phyloP scores from a whole-genome alignment of 2,113 vertebrate species.

The Pelvicachromis taeniatus region DNA sequence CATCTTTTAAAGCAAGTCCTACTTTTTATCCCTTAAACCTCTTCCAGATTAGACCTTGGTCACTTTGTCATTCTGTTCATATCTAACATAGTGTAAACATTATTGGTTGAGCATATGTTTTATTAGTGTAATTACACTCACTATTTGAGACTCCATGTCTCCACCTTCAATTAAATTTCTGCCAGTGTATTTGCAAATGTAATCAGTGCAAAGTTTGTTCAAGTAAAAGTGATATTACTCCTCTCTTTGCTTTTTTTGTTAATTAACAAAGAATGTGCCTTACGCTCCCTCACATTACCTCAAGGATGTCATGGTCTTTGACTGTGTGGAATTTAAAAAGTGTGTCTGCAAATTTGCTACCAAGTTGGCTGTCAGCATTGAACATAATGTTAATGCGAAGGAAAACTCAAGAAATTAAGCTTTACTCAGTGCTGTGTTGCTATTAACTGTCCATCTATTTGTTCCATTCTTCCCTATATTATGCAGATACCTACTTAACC shows the following conservation, averaged over 20 bases:
- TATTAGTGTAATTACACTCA: background rate
- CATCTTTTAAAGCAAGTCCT: background rate
- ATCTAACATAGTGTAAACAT: background rate
- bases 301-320: conserved; percentile 31
- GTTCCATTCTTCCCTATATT: background rate
- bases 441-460: background rate
- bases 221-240: conserved; percentile 7
- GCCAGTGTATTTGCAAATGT: conserved; percentile 23
- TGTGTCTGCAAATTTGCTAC: background rate
- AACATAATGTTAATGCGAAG: conserved; percentile 10
- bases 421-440: background rate
- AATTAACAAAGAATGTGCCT: conserved; percentile 27
- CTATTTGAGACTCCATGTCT: background rate
- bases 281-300: background rate
- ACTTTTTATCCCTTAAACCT: background rate
- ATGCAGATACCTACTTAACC: background rate
- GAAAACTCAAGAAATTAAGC: background rate
- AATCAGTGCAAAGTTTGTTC: conserved; percentile 30
- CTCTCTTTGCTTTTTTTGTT: background rate
- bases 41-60: background rate
- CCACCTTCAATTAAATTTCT: conserved; percentile 34
- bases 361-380: conserved; percentile 4
- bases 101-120: background rate
- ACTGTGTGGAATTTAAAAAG: conserved; percentile 44
- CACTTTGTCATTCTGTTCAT: background rate